Percentiles rank a stretch among this genome's conserved stretches.
phyloP scores from a whole-genome alignment of 2,113 vertebrate species.

The Callospermophilus lateralis region DNA sequence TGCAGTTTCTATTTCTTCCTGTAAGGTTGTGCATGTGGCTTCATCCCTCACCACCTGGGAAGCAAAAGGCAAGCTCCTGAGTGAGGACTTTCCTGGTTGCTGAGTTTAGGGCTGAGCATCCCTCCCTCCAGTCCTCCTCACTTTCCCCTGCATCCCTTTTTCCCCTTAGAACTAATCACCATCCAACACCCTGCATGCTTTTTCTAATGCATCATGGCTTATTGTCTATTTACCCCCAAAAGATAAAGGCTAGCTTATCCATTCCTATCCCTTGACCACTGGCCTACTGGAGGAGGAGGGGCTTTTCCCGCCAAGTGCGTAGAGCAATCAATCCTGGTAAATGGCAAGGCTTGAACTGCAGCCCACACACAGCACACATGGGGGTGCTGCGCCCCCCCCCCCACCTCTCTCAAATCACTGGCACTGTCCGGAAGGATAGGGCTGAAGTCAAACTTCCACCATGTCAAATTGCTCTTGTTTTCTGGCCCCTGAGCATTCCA shows the following conservation, averaged over 20 bases:
- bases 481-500: background rate
- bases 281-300: background rate
- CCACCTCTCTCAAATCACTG: background rate
- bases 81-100: background rate
- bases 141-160: background rate
- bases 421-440: background rate
- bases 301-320: background rate
- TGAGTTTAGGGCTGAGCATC: fast-evolving
- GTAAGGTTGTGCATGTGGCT: background rate
- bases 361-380: too few species aligned
- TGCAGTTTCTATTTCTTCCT: background rate
- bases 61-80: background rate
- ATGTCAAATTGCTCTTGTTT: background rate
- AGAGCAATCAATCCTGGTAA: background rate
- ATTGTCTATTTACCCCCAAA: background rate
- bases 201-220: background rate
- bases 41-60: background rate
- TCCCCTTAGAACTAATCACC: background rate
- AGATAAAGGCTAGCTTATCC: background rate
- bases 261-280: background rate
- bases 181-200: background rate
- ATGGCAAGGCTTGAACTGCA: background rate
- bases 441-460: background rate
- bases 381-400: too few species aligned
- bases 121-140: background rate